Conservation (phyloP, 2,113 vertebrate genomes). For the Nothobranchius kuhntae region DNA sequence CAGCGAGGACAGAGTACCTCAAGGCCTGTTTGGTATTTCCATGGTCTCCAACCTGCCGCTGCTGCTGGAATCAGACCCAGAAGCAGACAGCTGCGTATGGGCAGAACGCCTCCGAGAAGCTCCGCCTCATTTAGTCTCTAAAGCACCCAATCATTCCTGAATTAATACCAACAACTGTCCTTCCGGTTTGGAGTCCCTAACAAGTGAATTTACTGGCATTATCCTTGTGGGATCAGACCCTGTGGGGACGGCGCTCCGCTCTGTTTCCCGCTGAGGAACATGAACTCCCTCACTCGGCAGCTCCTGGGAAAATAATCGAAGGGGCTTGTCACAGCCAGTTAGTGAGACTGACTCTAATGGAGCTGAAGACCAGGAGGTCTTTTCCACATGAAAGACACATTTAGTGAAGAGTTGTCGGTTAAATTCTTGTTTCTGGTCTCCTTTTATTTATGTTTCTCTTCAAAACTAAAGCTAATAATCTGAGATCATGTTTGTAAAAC, state of each 20-base stretch:
- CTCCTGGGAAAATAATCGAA: slow-evolving; percentile 9
- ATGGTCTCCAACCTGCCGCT: slow-evolving; percentile 8
- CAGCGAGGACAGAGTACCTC: slow-evolving; percentile 22
- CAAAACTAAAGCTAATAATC: too few relatives aligned
- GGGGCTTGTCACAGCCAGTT: background rate
- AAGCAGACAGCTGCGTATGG: slow-evolving; percentile 16
- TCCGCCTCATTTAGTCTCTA: background rate
- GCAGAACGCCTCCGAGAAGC: slow-evolving; percentile 1
- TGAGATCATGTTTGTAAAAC: too few relatives aligned
- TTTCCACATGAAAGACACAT: too few relatives aligned
- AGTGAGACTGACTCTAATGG: background rate
- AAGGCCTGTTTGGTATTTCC: slow-evolving; percentile 37
- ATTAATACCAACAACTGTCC: background rate
- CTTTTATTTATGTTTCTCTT: too few relatives aligned
- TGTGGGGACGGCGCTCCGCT: background rate
- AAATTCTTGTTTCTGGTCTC: too few relatives aligned
- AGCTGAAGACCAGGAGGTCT: background rate
- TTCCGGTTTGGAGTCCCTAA: slow-evolving; percentile 2
- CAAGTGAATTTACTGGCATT: background rate
- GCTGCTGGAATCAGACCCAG: slow-evolving; percentile 9
- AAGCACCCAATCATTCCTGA: background rate
- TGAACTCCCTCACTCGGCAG: background rate
- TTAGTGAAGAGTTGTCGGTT: too few relatives aligned
- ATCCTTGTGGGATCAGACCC: background rate
- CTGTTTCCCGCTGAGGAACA: slow-evolving; percentile 1